Conservation (phyloP, 1,140 invertebrate genomes). For the Aphelenchoides avenae region DNA sequence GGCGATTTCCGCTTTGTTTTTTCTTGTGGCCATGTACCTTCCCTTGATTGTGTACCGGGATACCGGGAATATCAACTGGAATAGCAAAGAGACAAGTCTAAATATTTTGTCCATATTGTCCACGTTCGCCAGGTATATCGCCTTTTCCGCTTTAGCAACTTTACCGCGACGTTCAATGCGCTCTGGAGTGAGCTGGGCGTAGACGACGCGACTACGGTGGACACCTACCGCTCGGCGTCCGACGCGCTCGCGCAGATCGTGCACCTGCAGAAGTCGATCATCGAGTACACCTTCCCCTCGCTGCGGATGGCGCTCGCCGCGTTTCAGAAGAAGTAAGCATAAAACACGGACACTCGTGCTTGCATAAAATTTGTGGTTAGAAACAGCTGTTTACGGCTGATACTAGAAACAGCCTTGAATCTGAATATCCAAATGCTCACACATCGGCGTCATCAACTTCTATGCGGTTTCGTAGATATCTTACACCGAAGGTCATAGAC, state of each 20-base stretch:
- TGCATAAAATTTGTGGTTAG: constrained; percentile 7
- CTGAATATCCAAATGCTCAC: neutral
- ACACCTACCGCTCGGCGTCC: constrained; percentile 40
- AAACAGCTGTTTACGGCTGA: constrained; percentile 5
- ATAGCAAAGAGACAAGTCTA: too few relatives aligned
- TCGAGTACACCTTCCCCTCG: constrained; percentile 47
- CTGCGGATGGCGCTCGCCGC: constrained; percentile 28
- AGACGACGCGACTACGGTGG: constrained; percentile 24
- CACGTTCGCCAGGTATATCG: too few relatives aligned
- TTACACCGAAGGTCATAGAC: too few relatives aligned
- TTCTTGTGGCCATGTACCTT: too few relatives aligned
- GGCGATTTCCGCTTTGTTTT: too few relatives aligned
- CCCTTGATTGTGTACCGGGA: too few relatives aligned
- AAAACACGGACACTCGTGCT: neutral
- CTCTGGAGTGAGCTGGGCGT: constrained; percentile 41
- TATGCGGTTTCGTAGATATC: too few relatives aligned
- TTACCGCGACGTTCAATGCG: constrained; percentile 37
- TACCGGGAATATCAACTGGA: too few relatives aligned
- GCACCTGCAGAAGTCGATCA: constrained; percentile 41
- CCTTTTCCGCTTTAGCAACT: constrained; percentile 39
- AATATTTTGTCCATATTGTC: too few relatives aligned
- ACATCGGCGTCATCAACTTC: too few relatives aligned
- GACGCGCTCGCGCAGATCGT: constrained; percentile 53
- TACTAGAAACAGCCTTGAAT: constrained; percentile 14
- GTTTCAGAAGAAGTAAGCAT: constrained; percentile 48